Evolutionary conservation across 2,888 invertebrate species (phyloP).

Genomic region (Escarpia spicata): DNA sequence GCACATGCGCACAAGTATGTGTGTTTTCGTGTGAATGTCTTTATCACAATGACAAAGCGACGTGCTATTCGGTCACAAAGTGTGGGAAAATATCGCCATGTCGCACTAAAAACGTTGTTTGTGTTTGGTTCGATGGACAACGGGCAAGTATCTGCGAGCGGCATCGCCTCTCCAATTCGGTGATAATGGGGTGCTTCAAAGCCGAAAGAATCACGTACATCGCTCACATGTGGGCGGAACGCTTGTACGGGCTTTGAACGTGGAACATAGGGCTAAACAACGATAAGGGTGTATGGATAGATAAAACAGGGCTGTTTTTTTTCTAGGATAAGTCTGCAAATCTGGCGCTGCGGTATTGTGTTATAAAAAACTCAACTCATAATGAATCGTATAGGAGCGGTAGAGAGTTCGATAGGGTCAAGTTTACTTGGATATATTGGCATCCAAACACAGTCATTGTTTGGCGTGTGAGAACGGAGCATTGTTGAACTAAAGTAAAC

Average conservation of each 20-base stretch:
- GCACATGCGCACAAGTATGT: not conserved
- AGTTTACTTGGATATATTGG: too few species aligned
- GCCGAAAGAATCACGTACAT: not conserved
- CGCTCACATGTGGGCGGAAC: not conserved
- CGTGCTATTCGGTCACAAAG: not conserved
- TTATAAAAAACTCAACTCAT: not conserved
- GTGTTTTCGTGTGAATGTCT: conserved; percentile 9
- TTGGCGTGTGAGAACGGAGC: too few species aligned
- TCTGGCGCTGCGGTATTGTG: not conserved
- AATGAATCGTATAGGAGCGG: too few species aligned
- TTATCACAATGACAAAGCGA: not conserved
- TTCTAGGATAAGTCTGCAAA: not conserved
- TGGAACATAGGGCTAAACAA: not conserved
- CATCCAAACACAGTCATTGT: too few species aligned
- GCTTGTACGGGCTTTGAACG: not conserved
- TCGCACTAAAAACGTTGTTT: not conserved
- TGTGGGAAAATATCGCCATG: conserved; percentile 3
- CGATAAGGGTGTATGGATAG: not conserved
- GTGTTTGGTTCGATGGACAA: not conserved
- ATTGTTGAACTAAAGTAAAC: too few species aligned
- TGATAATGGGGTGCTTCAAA: conserved; percentile 9
- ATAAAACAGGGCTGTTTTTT: not conserved
- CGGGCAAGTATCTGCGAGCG: not conserved
- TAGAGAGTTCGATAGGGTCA: too few species aligned
- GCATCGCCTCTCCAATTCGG: not conserved